phyloP scores from a whole-genome alignment of 2,113 vertebrate genomes.

The Gadus chalcogrammus region DNA sequence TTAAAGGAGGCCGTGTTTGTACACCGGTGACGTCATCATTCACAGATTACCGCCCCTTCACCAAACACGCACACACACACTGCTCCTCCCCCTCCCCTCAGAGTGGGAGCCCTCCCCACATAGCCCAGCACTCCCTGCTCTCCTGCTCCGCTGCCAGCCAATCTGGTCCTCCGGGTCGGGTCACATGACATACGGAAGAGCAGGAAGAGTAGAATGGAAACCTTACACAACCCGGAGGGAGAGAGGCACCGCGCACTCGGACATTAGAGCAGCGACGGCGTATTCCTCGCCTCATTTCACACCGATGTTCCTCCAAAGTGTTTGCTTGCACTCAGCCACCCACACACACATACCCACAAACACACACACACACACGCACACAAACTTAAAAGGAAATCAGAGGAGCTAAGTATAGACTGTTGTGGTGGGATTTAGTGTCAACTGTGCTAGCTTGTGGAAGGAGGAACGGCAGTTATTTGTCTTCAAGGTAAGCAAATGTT shows the following conservation, averaged over 20 bases:
- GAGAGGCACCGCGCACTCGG: constrained; percentile 28
- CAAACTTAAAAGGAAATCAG: background rate
- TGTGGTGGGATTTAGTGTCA: constrained; percentile 28
- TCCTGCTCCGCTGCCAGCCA: constrained; percentile 50
- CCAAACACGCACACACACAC: too few species aligned
- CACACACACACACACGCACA: background rate
- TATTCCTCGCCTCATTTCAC: constrained; percentile 8
- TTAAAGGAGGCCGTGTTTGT: too few species aligned
- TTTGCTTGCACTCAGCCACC: too few species aligned
- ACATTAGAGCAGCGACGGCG: constrained; percentile 35
- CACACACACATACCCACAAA: background rate
- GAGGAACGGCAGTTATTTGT: constrained; percentile 14
- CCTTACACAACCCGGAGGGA: constrained; percentile 48
- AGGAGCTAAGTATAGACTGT: constrained; percentile 11
- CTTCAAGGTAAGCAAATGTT: constrained; percentile 39
- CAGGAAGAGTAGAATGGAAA: constrained; percentile 70
- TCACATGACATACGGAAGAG: constrained; percentile 66
- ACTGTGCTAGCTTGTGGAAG: constrained; percentile 21
- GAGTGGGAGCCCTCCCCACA: constrained; percentile 7
- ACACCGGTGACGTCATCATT: too few species aligned
- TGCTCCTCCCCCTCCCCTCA: background rate
- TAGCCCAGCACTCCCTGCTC: constrained; percentile 21
- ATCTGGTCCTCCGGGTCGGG: constrained; percentile 30
- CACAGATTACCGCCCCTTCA: background rate
- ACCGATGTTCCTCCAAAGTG: too few species aligned